Conservation (phyloP, 2,888 invertebrate genomes). For the Lasioglossum villosulum region DNA sequence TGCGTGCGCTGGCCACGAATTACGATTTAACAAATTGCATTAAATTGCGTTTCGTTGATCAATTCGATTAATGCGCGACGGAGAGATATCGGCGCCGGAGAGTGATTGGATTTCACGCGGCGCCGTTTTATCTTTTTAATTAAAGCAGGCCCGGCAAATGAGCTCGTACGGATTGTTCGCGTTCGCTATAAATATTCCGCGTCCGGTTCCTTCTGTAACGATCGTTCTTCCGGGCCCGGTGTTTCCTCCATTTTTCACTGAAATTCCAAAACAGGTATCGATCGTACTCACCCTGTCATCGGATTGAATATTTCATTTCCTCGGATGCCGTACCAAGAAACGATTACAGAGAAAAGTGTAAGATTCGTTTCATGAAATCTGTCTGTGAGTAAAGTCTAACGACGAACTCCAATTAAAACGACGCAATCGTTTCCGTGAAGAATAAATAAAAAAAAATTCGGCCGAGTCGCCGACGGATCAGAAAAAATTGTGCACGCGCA, state of each 20-base stretch:
- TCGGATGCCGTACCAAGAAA: not conserved
- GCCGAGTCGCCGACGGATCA: not conserved
- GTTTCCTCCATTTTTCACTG: not conserved
- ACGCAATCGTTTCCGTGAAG: not conserved
- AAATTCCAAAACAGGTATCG: no score
- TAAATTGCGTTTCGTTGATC: conserved; percentile 12
- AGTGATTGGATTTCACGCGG: conserved; percentile 14
- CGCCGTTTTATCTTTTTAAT: conserved; percentile 23
- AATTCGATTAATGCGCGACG: conserved; percentile 17
- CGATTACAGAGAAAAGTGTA: not conserved
- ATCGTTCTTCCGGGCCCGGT: not conserved
- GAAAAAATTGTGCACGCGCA: not conserved
- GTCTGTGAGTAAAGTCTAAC: not conserved
- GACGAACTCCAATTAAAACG: not conserved
- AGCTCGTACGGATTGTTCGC: conserved; percentile 1
- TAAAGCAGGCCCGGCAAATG: conserved; percentile 1
- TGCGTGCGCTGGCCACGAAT: not conserved
- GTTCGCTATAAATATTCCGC: not conserved
- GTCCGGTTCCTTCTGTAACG: not conserved
- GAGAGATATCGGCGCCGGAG: not conserved
- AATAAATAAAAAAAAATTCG: not conserved
- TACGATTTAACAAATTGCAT: conserved; percentile 11
- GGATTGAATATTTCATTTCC: not conserved
- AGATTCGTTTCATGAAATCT: not conserved
- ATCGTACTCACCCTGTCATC: not conserved